These are phyloP conservation scores for Threskiornis aethiopicus DNA, from an alignment of 2,797 vertebrate genomes.

Conservation along the genomic window DNA sequence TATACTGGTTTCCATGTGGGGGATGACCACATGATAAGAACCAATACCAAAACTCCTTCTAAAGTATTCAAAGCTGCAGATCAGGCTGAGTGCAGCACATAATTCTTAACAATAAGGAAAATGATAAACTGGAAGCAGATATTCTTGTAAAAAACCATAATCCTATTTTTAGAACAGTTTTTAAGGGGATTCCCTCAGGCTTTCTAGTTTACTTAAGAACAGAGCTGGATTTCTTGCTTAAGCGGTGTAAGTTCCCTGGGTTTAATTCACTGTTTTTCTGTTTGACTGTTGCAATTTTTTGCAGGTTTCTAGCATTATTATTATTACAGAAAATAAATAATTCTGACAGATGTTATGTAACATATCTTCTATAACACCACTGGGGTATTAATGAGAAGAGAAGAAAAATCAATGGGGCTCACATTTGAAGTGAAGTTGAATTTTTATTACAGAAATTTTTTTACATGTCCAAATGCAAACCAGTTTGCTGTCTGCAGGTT, in stretches of 20 bases:
- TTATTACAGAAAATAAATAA: neutral
- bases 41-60: neutral
- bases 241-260: fast-evolving
- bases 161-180: neutral
- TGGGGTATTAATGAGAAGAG: neutral
- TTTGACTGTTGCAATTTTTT: neutral
- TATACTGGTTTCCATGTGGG: neutral
- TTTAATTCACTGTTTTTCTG: neutral
- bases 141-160: neutral
- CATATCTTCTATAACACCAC: neutral
- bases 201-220: neutral
- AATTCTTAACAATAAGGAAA: neutral
- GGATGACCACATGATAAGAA: neutral
- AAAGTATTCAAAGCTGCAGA: neutral
- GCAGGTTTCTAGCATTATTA: neutral
- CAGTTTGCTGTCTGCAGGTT: neutral
- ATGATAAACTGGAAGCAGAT: neutral
- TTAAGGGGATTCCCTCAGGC: neutral
- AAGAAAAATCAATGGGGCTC: neutral
- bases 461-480: neutral
- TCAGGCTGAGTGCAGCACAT: neutral
- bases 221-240: neutral
- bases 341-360: neutral
- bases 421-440: neutral
- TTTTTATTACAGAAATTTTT: neutral